phyloP scores from a whole-genome alignment of 2,113 vertebrate species.

The Paramisgurnus dabryanus region DNA sequence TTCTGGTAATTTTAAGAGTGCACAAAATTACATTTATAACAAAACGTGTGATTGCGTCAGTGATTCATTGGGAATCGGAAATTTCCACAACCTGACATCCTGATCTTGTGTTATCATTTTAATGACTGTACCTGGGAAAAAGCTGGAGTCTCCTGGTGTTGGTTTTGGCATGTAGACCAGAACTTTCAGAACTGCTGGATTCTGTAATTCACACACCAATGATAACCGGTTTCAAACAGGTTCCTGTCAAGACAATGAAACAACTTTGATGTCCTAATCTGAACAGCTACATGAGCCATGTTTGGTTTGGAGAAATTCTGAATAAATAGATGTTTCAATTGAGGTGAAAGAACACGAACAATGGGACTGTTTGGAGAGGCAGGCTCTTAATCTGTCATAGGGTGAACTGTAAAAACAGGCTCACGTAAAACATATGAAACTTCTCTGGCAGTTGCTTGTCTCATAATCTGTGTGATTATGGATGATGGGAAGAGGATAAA shows the following conservation, averaged over 20 bases:
- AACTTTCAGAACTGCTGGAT: constrained; percentile 14
- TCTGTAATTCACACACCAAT: neutral
- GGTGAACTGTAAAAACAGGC: constrained; percentile 29
- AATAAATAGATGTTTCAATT: constrained; percentile 15
- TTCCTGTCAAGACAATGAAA: constrained; percentile 23
- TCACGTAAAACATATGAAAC: constrained; percentile 15
- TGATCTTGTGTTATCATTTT: neutral
- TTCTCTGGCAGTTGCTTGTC: constrained; percentile 23
- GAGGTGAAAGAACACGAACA: neutral
- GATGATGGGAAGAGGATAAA: constrained; percentile 12
- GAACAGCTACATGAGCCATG: neutral
- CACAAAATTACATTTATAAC: too few species aligned
- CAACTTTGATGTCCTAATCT: neutral
- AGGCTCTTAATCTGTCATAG: constrained; percentile 11
- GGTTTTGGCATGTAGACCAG: neutral
- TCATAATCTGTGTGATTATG: constrained; percentile 34
- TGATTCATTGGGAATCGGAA: neutral
- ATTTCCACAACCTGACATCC: neutral
- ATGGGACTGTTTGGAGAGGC: constrained; percentile 13
- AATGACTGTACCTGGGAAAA: neutral
- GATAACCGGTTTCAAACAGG: neutral
- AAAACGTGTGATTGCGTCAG: neutral
- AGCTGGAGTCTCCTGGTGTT: too few species aligned
- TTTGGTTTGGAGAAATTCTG: constrained; percentile 9
- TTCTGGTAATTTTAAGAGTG: too few species aligned